These are phyloP conservation scores for Miichthys miiuy DNA, from an alignment of 2,797 vertebrate genomes.

Conservation along the genomic window DNA sequence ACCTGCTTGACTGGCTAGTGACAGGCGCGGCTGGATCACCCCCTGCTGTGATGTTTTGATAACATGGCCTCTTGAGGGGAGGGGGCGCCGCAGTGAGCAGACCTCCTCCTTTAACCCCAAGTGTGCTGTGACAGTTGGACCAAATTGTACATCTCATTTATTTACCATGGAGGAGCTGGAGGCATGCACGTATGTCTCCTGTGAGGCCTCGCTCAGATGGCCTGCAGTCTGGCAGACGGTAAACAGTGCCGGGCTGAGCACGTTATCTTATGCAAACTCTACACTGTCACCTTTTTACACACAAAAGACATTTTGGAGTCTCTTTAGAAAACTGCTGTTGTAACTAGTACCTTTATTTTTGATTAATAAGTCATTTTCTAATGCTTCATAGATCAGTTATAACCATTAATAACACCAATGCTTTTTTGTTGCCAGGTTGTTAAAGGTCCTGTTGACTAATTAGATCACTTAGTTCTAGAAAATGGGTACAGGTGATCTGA, in stretches of 20 bases:
- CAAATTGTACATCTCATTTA: constrained; percentile 65
- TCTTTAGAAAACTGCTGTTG: not conserved
- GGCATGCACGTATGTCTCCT: constrained; percentile 35
- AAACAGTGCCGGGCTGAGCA: constrained; percentile 33
- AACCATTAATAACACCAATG: no score
- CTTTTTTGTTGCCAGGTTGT: not conserved
- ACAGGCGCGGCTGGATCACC: constrained; percentile 43
- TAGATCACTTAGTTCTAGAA: not conserved
- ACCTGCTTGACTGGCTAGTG: constrained; percentile 73
- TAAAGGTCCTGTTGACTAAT: not conserved
- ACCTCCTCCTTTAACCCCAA: constrained; percentile 44
- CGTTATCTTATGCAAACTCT: not conserved
- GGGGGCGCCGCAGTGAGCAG: not conserved
- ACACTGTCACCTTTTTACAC: not conserved
- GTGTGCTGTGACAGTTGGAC: constrained; percentile 62
- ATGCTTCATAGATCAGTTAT: not conserved
- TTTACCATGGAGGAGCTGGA: constrained; percentile 43
- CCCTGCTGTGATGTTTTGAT: constrained; percentile 47
- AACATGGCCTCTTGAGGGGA: constrained; percentile 45
- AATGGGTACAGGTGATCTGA: not conserved
- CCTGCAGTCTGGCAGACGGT: constrained; percentile 23
- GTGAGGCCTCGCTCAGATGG: constrained; percentile 45
- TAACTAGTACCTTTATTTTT: not conserved
- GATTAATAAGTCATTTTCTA: not conserved
- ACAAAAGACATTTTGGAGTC: not conserved